Base-by-base conservation (phyloP, 2,888 invertebrate genomes). In the Ochropleura plecta region DNA sequence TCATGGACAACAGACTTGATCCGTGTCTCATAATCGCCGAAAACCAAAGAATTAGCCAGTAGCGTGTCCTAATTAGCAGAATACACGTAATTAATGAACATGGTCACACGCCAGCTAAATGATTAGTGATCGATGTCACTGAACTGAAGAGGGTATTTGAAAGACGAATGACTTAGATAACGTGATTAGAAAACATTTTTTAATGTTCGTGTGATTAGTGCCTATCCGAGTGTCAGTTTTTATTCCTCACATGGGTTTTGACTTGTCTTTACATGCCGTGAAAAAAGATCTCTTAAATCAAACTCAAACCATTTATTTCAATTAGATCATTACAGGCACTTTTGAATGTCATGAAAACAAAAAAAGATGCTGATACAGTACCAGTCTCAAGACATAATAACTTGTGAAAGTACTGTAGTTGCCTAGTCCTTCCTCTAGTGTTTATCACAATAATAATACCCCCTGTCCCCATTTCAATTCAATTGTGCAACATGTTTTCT, bases 31-130 rank as follows among this genome's bases (percentile, higher is more conserved):
- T 66, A 68, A 75, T 48, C n/a, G 18, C 63, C 73, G 48, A 71
- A 84, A 70, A 40, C 30, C 55, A 44, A 51, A 59, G 51, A 73
- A 81, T 76, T 79, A 69, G 70, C n/a, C 67, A 73, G 60, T 67
- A 16, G 76, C 83, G 60, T 84, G 82, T 70, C 44, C 66, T 77
- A 79, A 86, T 86, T 81, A 86, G 66, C 20, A 66, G 40, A 44
- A 70, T 71, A 72, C 71, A 57, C 46, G 55, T 46, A 63, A 73
- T 79, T 85, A 82, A 83, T 73, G 46, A 65, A 75, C 65, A 30
- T 57, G 51, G 70, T 67, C 53, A 62, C 53, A 74, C 76, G 55
- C 72, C 48, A 40, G 10, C 42, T 51, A 51, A 70, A 78, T 86
- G n/a, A 18, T 78, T 76, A 73, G 51, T 71, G 64, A 55, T 10